A percentile compares a stretch with the other conserved stretches of the same genome.
Evolutionary conservation across 1,140 invertebrate genomes (phyloP).

Genomic region (Saccostrea cuccullata): DNA sequence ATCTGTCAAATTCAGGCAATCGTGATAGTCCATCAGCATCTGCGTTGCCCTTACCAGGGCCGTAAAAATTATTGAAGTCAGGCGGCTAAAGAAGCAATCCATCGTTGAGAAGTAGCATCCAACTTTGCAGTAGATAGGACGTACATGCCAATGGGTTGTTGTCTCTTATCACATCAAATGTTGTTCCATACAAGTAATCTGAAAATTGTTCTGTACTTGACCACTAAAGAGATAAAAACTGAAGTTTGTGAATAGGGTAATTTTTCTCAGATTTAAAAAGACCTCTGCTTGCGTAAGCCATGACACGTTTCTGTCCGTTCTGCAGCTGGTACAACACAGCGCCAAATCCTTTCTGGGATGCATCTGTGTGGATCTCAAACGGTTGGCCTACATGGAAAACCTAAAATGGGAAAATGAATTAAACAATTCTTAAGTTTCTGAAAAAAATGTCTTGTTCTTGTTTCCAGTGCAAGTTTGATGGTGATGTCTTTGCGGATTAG

Average conservation of each 20-base stretch:
- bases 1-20: slow-evolving; percentile 28
- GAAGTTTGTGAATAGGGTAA: slow-evolving; percentile 36
- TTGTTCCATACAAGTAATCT: slow-evolving; percentile 36
- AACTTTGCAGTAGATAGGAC: slow-evolving; percentile 49
- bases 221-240: neutral
- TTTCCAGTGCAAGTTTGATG: too few relatives aligned
- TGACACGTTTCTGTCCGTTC: slow-evolving; percentile 52
- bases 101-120: slow-evolving; percentile 47
- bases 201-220: slow-evolving; percentile 45
- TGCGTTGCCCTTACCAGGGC: slow-evolving; percentile 43
- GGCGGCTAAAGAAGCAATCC: slow-evolving; percentile 47
- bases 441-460: too few relatives aligned
- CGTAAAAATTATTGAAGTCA: slow-evolving; percentile 45
- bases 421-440: too few relatives aligned
- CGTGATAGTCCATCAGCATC: slow-evolving; percentile 53
- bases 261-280: slow-evolving; percentile 52
- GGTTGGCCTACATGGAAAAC: slow-evolving; percentile 47
- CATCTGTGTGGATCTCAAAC: slow-evolving; percentile 59
- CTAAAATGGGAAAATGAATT: slow-evolving; percentile 53
- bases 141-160: slow-evolving; percentile 54
- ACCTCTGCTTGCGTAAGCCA: slow-evolving; percentile 54
- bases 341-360: slow-evolving; percentile 59
- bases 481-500: neutral
- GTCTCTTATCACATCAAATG: slow-evolving; percentile 49
- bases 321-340: slow-evolving; percentile 64